Evolutionary conservation across 1,140 invertebrate species (phyloP), one percentile per base, ranked within the genome.

Genomic region (Hylaeus anthracinus): DNA sequence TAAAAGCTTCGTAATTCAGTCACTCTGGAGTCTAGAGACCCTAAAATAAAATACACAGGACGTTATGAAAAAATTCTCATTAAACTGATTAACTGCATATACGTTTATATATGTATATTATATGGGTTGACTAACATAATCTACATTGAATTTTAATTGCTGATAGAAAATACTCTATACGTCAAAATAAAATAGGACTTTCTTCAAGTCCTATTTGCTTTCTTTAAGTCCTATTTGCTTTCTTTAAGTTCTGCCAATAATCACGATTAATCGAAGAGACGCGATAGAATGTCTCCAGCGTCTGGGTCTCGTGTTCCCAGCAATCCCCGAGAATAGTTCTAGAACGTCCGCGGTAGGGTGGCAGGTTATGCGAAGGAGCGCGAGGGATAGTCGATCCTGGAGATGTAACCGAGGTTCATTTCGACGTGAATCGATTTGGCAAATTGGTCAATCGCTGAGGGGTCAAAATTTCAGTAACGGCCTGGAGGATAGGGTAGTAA

Each of bases 391-490:
- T 61, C n/a, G 43, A 63, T 51, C 72, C 76, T 61, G 45, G 75
- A 76, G 85, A 82, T 87, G 86, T 87, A 86, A 87, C 86, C 85
- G 86, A 88, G 84, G 72, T 92, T 91, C 88, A 91, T 91, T 92
- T 89, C 85, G 88, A 86, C 82, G 86, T 84, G 88, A 91, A 92
- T 92, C 90, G 90, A 92, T 90, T 88, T 82, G 88, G 89, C 89
- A 92, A 92, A 93, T 93, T 93, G 92, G 92, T 92, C 92, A 93
- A 93, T 92, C 91, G 91, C 83, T 82, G 88, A 91, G 89, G 88
- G 88, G 89, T 88, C 88, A 90, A 88, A 90, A 90, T 90, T 90
- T 86, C 85, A 87, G 85, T 84, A 81, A 66, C 77, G 80, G 70
- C 75, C 72, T 72, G 69, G 58, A 87, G 82, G 86, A 78, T 81